Percentiles rank a stretch among this genome's conserved stretches.
phyloP scores from a whole-genome alignment of 2,888 invertebrate genomes.

The Gastrophysa polygoni region DNA sequence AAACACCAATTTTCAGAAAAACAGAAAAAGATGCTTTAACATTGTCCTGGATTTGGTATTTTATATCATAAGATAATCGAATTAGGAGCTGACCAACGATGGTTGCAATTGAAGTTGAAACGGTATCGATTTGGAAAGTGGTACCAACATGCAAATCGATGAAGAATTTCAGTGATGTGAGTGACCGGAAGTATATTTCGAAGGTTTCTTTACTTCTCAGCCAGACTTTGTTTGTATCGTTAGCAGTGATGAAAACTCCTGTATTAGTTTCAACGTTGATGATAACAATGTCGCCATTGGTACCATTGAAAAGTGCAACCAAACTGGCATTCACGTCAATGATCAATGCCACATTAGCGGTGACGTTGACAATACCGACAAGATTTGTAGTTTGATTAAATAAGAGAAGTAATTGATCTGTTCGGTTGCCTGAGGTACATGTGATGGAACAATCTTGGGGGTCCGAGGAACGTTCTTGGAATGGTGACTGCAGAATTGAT shows the following conservation, averaged over 20 bases:
- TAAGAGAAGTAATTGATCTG: conserved; percentile 17
- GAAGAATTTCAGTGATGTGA: conserved; percentile 26
- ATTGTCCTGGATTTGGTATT: conserved; percentile 13
- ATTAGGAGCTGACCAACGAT: conserved; percentile 20
- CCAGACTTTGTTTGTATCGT: conserved; percentile 23
- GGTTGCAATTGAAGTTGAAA: conserved; percentile 12
- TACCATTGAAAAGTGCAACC: conserved; percentile 31
- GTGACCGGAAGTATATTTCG: conserved; percentile 26
- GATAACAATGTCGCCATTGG: conserved; percentile 28
- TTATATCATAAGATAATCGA: conserved; percentile 18
- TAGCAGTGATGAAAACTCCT: conserved; percentile 32
- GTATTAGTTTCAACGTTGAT: conserved; percentile 25
- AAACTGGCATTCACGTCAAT: conserved; percentile 30
- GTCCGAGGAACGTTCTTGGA: conserved; percentile 9
- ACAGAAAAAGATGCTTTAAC: conserved; percentile 18
- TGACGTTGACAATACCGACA: conserved; percentile 30
- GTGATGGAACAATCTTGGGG: conserved; percentile 12
- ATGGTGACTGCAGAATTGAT: conserved; percentile 20
- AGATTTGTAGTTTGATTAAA: conserved; percentile 26
- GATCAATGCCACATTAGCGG: conserved; percentile 31
- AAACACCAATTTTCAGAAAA: conserved; percentile 17
- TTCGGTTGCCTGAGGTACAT: conserved; percentile 12
- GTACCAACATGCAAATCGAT: conserved; percentile 25
- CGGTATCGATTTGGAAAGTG: conserved; percentile 23
- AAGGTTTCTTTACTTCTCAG: conserved; percentile 20